Percentiles rank a stretch among this genome's conserved stretches.
phyloP scores from a whole-genome alignment of 2,888 invertebrate genomes.

The Nymphalis polychloros region DNA sequence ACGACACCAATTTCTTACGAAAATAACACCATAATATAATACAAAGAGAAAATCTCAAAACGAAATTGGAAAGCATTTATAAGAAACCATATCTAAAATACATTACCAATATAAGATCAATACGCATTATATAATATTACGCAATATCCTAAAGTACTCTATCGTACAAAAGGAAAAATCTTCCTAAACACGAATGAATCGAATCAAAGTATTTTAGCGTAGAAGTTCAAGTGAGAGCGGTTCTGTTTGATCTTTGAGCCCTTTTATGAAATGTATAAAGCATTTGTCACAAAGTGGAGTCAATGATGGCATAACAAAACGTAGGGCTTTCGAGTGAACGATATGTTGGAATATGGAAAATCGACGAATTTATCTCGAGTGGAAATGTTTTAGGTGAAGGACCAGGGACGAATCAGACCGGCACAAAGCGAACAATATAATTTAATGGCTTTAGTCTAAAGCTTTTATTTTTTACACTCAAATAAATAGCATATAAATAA shows the following conservation, averaged over 20 bases:
- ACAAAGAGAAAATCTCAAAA: not conserved
- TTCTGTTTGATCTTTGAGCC: constrained; percentile 19
- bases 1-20: too few species aligned
- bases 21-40: too few species aligned
- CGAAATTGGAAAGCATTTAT: not conserved
- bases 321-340: constrained; percentile 40
- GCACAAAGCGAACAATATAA: constrained; percentile 12
- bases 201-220: constrained; percentile 9
- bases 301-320: constrained; percentile 45
- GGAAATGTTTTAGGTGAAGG: constrained; percentile 30
- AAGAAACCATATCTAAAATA: not conserved
- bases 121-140: constrained; percentile 21
- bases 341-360: constrained; percentile 43
- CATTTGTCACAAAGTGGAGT: constrained; percentile 46
- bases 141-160: constrained; percentile 12
- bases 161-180: constrained; percentile 14
- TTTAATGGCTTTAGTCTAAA: constrained; percentile 11
- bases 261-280: constrained; percentile 42
- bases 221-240: constrained; percentile 9
- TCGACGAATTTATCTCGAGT: constrained; percentile 37
- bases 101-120: constrained; percentile 17
- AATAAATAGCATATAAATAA: too few species aligned
- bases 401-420: constrained; percentile 14
- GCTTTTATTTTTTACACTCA: constrained; percentile 1
- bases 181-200: constrained; percentile 8